Base-by-base conservation (phyloP, 37 sponge, comb jelly and placozoan genomes). In the Chondrosia reniformis region DNA sequence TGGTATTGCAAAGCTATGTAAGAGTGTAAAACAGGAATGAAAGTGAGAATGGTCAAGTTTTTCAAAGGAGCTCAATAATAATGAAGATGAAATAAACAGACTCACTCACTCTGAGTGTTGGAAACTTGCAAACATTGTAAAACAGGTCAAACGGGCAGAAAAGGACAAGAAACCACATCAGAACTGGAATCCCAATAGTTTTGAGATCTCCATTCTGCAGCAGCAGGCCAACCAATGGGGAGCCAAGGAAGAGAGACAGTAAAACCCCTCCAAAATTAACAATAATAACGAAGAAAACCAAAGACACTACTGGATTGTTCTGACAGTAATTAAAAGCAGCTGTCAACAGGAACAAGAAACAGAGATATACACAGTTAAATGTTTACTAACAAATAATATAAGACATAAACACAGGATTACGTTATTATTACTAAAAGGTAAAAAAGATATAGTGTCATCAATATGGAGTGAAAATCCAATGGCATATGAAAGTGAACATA, bases 81-180 rank as follows among this genome's bases (percentile, higher is more conserved):
- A 19, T 19, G 10, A 49, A 19, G 52, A 19, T 19, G 15, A 49
- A 19, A 49, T 15, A 49, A 19, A 49, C 52, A 49, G 15, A 49
- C 63, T 24, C 27, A 62, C 63, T 12, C 27, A 62, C 63, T 28
- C n/a, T 62, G 9, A 36, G 21, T 36, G 36, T 21, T 19, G 67
- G 36, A 6, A 31, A 17, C 4, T 19, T 10, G 67, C 67, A 66
- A 7, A 66, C 30, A 8, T 36, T 66, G 67, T 66, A 66, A 31
- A 66, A 66, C 37, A 66, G 67, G 17, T 66, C 67, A 31, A 66
- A 66, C 7, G 67, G 67, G 6, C 31, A 66, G 67, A 66, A 66
- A 19, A 66, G 36, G 5, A 36, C 40, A 5, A 66, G 67, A 66
- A 66, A 66, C 67, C 67, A 66, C 67, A 66, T 40, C 38, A 5